Conservation (phyloP, 2,113 vertebrate genomes). For the Stomatorhinus ivindoensis region DNA sequence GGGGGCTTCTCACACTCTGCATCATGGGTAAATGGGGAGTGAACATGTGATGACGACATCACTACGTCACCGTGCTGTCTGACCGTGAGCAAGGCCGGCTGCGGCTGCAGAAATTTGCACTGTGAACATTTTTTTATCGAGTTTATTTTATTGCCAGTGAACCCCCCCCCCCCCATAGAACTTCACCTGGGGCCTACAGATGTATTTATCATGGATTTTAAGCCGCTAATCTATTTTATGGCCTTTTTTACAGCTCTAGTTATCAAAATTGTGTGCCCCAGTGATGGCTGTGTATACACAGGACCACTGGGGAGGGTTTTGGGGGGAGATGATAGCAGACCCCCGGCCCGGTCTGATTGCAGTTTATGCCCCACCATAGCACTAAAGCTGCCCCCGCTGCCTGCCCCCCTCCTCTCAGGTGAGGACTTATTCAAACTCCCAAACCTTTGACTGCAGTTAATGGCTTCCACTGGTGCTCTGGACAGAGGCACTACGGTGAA, state of each 20-base stretch:
- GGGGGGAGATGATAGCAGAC: background rate
- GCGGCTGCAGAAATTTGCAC: background rate
- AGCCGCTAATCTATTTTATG: background rate
- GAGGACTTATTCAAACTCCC: background rate
- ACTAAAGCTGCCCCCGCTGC: background rate
- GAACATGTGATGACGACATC: background rate
- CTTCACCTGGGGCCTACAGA: background rate
- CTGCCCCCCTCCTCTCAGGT: background rate
- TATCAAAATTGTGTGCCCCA: background rate
- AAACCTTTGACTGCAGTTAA: background rate
- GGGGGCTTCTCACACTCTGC: background rate
- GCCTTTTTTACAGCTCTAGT: background rate
- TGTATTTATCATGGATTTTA: background rate
- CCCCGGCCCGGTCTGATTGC: background rate
- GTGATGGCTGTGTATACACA: background rate
- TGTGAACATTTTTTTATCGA: background rate
- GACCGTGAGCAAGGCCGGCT: background rate
- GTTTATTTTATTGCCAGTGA: background rate
- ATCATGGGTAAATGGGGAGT: background rate
- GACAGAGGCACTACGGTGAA: background rate
- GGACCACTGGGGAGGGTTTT: background rate
- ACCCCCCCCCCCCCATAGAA: background rate
- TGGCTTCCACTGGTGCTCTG: background rate
- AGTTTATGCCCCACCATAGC: background rate
- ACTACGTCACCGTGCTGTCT: background rate